A percentile compares a stretch with the other conserved stretches of the same genome.
Evolutionary conservation across 2,888 invertebrate species (phyloP).

Genomic region (Desoria tigrina): DNA sequence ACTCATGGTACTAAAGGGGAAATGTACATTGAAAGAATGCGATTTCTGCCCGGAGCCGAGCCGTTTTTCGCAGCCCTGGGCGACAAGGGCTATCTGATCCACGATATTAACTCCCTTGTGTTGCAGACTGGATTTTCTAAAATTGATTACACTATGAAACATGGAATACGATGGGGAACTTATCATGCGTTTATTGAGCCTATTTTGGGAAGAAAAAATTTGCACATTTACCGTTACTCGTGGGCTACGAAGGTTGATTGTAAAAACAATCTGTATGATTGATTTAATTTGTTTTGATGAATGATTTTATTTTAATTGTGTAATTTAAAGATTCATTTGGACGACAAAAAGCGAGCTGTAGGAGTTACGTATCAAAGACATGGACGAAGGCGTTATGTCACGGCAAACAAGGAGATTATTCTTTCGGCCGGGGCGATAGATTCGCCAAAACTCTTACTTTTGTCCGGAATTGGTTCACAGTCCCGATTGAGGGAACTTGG

Average conservation of each 20-base stretch:
- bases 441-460: conserved; percentile 19
- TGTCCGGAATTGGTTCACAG: conserved; percentile 28
- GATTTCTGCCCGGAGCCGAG: conserved; percentile 29
- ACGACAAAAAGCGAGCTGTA: conserved; percentile 17
- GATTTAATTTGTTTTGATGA: not conserved
- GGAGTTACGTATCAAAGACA: conserved; percentile 40
- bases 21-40: conserved; percentile 32
- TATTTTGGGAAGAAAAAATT: conserved; percentile 14
- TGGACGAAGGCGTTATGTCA: conserved; percentile 19
- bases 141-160: conserved; percentile 36
- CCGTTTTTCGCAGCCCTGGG: conserved; percentile 23
- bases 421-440: conserved; percentile 22
- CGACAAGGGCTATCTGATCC: conserved; percentile 24
- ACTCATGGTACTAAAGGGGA: conserved; percentile 36
- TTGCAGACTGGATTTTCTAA: conserved; percentile 25
- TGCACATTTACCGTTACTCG: conserved; percentile 29
- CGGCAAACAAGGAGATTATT: conserved; percentile 31
- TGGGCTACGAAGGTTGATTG: conserved; percentile 26
- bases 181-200: conserved; percentile 34
- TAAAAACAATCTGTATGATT: not conserved
- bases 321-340: conserved; percentile 16
- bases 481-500: conserved; percentile 21
- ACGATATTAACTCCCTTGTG: conserved; percentile 27
- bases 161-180: conserved; percentile 33
- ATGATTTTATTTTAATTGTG: no score